Conservation (phyloP, 2,797 vertebrate genomes). For the Myotis pilosus region DNA sequence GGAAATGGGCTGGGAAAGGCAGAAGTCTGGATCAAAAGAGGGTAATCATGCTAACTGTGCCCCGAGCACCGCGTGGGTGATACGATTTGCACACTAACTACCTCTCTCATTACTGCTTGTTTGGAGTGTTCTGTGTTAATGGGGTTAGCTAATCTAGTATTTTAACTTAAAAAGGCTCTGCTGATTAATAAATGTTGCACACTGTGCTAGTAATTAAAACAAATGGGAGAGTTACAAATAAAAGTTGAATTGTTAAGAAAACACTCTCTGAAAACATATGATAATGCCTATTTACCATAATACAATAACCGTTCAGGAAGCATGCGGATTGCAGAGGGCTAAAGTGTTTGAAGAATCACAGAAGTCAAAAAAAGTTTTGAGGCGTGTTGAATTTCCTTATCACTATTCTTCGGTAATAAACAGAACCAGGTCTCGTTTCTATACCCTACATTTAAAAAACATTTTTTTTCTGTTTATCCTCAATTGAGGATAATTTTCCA, state of each 20-base stretch:
- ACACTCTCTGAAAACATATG: conserved; percentile 86
- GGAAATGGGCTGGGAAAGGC: conserved; percentile 89
- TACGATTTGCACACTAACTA: conserved; percentile 87
- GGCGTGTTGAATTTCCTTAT: conserved; percentile 30
- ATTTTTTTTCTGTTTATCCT: not conserved
- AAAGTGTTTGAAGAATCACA: conserved; percentile 76
- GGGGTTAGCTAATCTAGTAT: conserved; percentile 92
- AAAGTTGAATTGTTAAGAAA: conserved; percentile 86
- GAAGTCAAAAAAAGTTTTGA: conserved; percentile 79
- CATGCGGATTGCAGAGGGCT: conserved; percentile 81
- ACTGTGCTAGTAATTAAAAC: conserved; percentile 92
- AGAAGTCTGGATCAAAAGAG: conserved; percentile 89
- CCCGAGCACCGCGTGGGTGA: conserved; percentile 86
- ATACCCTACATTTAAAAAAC: not conserved
- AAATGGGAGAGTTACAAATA: conserved; percentile 88
- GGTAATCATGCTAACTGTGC: conserved; percentile 88
- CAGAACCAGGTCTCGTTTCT: not conserved
- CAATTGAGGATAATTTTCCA: not conserved
- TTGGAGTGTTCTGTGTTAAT: conserved; percentile 90
- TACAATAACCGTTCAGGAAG: conserved; percentile 80
- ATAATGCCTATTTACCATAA: conserved; percentile 87
- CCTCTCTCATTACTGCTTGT: conserved; percentile 88
- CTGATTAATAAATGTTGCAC: conserved; percentile 89
- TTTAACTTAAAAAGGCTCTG: conserved; percentile 90
- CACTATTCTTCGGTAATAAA: not conserved